These are phyloP conservation scores for Amphipyra tragopoginis DNA, from an alignment of 2,888 invertebrate genomes.

Conservation along the genomic window DNA sequence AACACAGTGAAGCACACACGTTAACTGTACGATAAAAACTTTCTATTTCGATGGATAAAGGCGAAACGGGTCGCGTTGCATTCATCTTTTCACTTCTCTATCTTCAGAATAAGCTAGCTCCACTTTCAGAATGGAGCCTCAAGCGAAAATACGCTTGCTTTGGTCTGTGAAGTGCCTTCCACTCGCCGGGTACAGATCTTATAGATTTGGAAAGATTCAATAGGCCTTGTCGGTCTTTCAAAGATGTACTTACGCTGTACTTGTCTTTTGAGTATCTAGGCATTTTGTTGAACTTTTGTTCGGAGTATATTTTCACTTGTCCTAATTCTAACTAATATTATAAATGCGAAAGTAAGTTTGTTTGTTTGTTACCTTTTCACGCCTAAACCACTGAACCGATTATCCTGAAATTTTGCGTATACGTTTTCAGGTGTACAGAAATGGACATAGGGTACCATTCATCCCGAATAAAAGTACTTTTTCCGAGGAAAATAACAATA, in stretches of 20 bases:
- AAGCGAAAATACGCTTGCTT: constrained; percentile 71
- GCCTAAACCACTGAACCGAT: too few relatives aligned
- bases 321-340: too few relatives aligned
- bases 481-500: too few relatives aligned
- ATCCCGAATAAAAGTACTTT: too few relatives aligned
- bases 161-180: constrained; percentile 63
- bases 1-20: not conserved
- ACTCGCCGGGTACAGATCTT: constrained; percentile 65
- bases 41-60: constrained; percentile 72
- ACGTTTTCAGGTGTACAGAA: too few relatives aligned
- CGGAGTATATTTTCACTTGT: too few relatives aligned
- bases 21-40: constrained; percentile 62
- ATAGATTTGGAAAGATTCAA: constrained; percentile 63
- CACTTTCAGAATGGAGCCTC: constrained; percentile 74
- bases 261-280: constrained; percentile 23
- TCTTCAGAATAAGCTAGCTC: constrained; percentile 72
- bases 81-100: constrained; percentile 76
- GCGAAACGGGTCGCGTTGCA: constrained; percentile 70
- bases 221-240: constrained; percentile 43
- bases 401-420: too few relatives aligned
- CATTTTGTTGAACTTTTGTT: constrained; percentile 17
- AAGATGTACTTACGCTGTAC: constrained; percentile 27
- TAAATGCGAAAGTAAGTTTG: too few relatives aligned
- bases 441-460: too few relatives aligned
- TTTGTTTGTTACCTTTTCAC: too few relatives aligned